Conservation (phyloP, 2,888 invertebrate species). For the Diaprepes abbreviatus region DNA sequence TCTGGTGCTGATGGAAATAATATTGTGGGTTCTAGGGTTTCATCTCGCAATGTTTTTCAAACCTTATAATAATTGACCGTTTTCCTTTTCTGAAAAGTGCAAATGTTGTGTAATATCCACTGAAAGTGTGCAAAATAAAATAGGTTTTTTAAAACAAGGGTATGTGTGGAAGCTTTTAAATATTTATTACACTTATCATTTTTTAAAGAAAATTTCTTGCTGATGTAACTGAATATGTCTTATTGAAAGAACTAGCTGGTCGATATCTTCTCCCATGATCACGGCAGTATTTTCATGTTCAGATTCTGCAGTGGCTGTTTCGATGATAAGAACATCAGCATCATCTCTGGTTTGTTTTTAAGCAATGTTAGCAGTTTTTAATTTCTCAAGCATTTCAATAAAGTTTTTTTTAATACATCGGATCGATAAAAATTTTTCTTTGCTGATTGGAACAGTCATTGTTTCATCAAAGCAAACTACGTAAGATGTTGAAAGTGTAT, state of each 20-base stretch:
- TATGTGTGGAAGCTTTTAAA: slow-evolving; percentile 51
- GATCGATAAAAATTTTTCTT: too few relatives aligned
- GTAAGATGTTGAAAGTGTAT: too few relatives aligned
- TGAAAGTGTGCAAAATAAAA: slow-evolving; percentile 52
- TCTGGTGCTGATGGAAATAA: too few relatives aligned
- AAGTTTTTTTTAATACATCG: too few relatives aligned
- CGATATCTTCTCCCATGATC: slow-evolving; percentile 63
- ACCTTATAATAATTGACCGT: background rate
- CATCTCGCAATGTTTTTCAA: background rate
- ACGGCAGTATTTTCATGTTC: slow-evolving; percentile 52
- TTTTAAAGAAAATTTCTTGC: too few relatives aligned
- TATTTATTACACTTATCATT: slow-evolving; percentile 60
- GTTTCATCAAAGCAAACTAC: too few relatives aligned
- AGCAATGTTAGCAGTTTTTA: too few relatives aligned
- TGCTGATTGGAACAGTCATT: too few relatives aligned
- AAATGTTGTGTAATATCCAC: slow-evolving; percentile 52
- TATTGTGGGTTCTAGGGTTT: too few relatives aligned
- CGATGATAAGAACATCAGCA: slow-evolving; percentile 59
- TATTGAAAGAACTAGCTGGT: slow-evolving; percentile 63
- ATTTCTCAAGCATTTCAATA: too few relatives aligned
- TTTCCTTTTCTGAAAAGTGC: background rate
- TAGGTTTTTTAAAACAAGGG: slow-evolving; percentile 51
- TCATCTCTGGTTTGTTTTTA: too few relatives aligned
- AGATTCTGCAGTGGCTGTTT: slow-evolving; percentile 53
- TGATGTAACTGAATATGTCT: slow-evolving; percentile 51